phyloP scores from a whole-genome alignment of 2,113 vertebrate genomes.

The Edolisoma coerulescens region DNA sequence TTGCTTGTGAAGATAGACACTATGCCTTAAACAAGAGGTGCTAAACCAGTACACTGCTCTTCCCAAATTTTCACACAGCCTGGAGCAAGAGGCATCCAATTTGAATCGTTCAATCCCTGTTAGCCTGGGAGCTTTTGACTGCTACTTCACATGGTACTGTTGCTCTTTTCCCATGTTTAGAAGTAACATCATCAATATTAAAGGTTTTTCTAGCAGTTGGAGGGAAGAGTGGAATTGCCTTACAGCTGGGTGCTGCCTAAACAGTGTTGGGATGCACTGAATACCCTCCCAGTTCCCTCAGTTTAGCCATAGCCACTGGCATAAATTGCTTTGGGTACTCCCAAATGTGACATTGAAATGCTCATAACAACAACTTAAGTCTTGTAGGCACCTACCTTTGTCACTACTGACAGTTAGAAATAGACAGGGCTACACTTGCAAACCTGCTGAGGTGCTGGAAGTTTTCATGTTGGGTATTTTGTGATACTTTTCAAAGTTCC shows the following conservation, averaged over 20 bases:
- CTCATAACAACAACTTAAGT: neutral
- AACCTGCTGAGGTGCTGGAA: neutral
- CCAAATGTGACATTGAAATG: neutral
- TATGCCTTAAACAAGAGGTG: neutral
- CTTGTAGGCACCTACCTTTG: neutral
- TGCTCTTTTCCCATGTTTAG: neutral
- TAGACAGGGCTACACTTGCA: neutral
- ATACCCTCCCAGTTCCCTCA: neutral
- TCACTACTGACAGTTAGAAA: neutral
- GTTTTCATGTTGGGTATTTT: neutral
- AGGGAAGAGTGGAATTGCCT: neutral
- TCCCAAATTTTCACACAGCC: constrained; percentile 11
- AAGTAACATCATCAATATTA: neutral
- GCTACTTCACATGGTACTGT: neutral
- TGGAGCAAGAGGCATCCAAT: neutral
- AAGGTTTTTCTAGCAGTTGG: neutral
- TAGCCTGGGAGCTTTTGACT: neutral
- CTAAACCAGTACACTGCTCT: neutral
- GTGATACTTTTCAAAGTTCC: neutral
- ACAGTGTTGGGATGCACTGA: neutral
- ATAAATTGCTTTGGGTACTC: neutral
- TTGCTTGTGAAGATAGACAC: neutral
- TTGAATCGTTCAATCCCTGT: neutral
- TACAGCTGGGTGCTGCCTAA: neutral
- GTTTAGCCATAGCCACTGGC: neutral